These are phyloP conservation scores for Probosciger aterrimus DNA, from an alignment of 2,113 vertebrate species.

Conservation along the genomic window DNA sequence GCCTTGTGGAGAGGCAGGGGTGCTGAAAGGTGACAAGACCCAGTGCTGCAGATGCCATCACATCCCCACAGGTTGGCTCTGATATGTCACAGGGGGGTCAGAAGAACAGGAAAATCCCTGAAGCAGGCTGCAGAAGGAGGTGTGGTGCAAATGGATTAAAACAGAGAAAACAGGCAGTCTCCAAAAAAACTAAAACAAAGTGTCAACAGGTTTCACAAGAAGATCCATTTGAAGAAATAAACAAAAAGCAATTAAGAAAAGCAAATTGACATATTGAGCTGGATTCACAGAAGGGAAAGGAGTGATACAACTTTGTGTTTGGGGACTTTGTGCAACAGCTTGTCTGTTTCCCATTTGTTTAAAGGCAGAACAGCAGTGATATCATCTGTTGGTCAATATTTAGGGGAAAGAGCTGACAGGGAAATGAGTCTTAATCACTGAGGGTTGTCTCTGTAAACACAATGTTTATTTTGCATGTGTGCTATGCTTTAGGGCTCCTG, in stretches of 20 bases:
- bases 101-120: background rate
- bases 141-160: background rate
- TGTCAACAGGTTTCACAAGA: background rate
- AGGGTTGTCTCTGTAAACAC: background rate
- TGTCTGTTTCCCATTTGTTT: background rate
- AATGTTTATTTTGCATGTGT: background rate
- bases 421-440: background rate
- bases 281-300: slow-evolving; percentile 47
- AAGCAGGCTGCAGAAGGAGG: background rate
- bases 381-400: background rate
- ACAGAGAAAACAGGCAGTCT: background rate
- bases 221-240: slow-evolving; percentile 27
- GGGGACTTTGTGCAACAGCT: slow-evolving; percentile 35
- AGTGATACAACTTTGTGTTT: slow-evolving; percentile 45
- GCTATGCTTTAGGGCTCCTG: background rate
- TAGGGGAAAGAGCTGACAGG: background rate
- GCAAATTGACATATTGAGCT: slow-evolving; percentile 56
- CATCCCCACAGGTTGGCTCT: background rate
- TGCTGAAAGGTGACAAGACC: background rate
- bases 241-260: slow-evolving; percentile 67
- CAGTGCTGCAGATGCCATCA: background rate
- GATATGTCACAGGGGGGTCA: background rate
- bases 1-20: background rate
- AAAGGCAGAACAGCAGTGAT: background rate
- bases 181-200: background rate